A percentile compares a stretch with the other conserved stretches of the same genome.
These are phyloP conservation scores for Promerops cafer DNA, from an alignment of 2,113 vertebrate species.

Conservation along the genomic window DNA sequence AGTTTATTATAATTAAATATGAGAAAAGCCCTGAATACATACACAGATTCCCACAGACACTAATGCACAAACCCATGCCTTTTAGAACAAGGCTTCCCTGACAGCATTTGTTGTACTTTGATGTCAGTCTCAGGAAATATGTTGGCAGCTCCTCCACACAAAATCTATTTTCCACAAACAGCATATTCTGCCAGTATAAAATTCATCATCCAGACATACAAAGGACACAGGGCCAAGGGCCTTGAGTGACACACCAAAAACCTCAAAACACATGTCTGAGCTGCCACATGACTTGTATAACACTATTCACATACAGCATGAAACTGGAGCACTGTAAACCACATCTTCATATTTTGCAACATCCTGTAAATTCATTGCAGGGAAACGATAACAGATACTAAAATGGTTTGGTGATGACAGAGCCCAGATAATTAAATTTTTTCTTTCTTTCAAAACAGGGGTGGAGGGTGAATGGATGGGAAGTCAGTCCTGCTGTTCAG, in stretches of 20 bases:
- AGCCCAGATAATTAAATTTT: neutral
- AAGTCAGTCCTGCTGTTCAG: neutral
- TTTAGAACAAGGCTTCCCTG: slow-evolving; percentile 41
- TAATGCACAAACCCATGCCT: neutral
- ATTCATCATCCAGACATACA: slow-evolving; percentile 53
- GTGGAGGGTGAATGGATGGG: neutral
- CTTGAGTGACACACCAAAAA: slow-evolving; percentile 61
- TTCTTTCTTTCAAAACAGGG: neutral
- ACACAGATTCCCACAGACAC: neutral
- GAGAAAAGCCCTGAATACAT: neutral
- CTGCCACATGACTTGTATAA: slow-evolving; percentile 41
- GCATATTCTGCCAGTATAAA: slow-evolving; percentile 34
- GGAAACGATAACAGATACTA: neutral
- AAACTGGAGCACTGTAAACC: neutral
- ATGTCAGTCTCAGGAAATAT: slow-evolving; percentile 57
- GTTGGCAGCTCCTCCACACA: slow-evolving; percentile 37
- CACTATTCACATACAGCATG: neutral
- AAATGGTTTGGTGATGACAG: neutral
- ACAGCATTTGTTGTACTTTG: slow-evolving; percentile 35
- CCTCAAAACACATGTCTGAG: slow-evolving; percentile 62
- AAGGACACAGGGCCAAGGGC: slow-evolving; percentile 56
- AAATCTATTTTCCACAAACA: slow-evolving; percentile 46
- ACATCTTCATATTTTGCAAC: slow-evolving; percentile 32
- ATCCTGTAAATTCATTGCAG: neutral
- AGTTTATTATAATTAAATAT: neutral